Conservation (phyloP, 2,113 vertebrate species). For the Oreochromis tanganicae region DNA sequence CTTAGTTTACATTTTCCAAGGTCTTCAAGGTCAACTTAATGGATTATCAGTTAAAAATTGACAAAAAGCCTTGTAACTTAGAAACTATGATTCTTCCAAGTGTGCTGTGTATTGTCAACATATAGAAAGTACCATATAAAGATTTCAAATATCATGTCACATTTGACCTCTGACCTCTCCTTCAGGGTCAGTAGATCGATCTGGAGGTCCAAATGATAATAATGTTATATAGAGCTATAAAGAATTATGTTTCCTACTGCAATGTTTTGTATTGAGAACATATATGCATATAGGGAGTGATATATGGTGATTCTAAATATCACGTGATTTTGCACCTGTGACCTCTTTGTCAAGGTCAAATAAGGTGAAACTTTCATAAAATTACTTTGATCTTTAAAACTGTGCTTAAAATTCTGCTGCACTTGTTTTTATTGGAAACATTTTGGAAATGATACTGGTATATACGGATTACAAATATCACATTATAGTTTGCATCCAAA, state of each 20-base stretch:
- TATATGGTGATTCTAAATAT: not conserved
- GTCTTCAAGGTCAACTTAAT: not conserved
- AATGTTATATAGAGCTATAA: accelerated
- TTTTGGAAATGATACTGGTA: not conserved
- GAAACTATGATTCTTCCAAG: not conserved
- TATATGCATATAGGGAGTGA: not conserved
- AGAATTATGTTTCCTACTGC: not conserved
- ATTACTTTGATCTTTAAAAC: not conserved
- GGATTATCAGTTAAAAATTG: not conserved
- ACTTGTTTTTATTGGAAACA: not conserved
- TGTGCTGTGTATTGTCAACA: not conserved
- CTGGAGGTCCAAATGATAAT: accelerated
- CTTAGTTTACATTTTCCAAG: not conserved
- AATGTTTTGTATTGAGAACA: accelerated
- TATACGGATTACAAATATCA: not conserved
- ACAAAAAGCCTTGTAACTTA: not conserved
- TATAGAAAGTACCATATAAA: not conserved
- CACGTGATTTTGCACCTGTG: not conserved
- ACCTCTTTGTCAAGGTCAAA: not conserved
- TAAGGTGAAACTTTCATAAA: not conserved
- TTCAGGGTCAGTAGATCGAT: not conserved
- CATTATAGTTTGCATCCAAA: not conserved
- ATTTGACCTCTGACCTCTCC: not conserved
- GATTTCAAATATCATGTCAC: not conserved
- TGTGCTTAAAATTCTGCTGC: not conserved